A percentile compares a stretch with the other conserved stretches of the same genome.
These are phyloP conservation scores for Pangasius krempfi DNA, from an alignment of 2,797 vertebrate species.

Conservation along the genomic window DNA sequence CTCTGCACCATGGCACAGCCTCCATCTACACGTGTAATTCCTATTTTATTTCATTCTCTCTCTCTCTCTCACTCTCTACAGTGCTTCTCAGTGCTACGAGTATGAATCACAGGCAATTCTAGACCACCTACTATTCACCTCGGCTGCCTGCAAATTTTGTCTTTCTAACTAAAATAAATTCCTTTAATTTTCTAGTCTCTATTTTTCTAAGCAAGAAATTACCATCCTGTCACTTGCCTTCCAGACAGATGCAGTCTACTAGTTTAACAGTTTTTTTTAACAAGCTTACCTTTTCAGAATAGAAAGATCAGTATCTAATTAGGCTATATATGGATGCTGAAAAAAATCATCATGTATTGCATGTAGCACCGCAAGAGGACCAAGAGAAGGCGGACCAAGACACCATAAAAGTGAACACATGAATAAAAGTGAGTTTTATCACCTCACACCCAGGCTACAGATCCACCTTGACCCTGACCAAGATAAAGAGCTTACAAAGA, in stretches of 20 bases:
- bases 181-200: neutral
- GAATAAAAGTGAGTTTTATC: neutral
- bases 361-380: neutral
- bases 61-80: neutral
- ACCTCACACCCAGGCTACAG: neutral
- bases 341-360: neutral
- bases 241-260: neutral
- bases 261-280: neutral
- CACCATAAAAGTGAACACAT: neutral
- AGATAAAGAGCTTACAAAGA: neutral
- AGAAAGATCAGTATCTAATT: slow-evolving; percentile 1
- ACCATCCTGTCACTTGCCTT: neutral
- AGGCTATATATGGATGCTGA: neutral
- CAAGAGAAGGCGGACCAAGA: neutral
- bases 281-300: neutral
- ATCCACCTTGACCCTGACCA: neutral
- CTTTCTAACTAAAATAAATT: neutral
- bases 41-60: neutral
- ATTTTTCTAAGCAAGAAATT: neutral
- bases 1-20: neutral
- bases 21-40: neutral
- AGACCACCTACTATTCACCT: neutral
- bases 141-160: neutral
- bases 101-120: neutral
- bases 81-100: neutral